Base-by-base conservation (phyloP, 1,140 invertebrate species). In the Drosophila leontia region DNA sequence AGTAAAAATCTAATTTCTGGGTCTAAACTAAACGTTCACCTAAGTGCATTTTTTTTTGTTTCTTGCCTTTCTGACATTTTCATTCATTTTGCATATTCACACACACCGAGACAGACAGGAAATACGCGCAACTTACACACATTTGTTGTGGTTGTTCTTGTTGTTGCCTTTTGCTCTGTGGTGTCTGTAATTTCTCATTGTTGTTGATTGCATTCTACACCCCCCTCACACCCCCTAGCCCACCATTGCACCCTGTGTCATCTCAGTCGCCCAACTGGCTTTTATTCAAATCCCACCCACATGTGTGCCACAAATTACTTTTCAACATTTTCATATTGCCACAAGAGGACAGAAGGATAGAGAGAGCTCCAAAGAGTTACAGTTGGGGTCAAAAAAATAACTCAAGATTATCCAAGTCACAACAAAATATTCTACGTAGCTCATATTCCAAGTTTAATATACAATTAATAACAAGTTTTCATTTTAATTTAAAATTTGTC, bases 251-350 rank as follows among this genome's bases (percentile, higher is more conserved):
- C 19, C 41, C 44, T 26, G 58, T 55, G 63, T 39, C 29, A 53
- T 41, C 63, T 17, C 32, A 32, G n/a, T 26, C 19, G 13, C 44
- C 47, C 62, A 50, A 75, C 48, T 56, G 48, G 44, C 39, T 55
- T 75, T 68, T 76, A 51, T 60, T 47, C 75, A 68, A 48, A 58
- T 44, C 56, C 78, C 84, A 88, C 84, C 85, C 84, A 88, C 85
- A 88, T 90, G 74, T 90, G 78, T 90, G 80, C 84, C 84, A 84
- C 84, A 87, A 87, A 80, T 90, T 84, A 78, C 80, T 72, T 75
- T 65, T 50, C 50, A 68, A 56, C 71, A 58, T 75, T 75, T 77
- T 51, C 80, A 68, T 57, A 60, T 64, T 15, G 59, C 37, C 74
- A 67, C 8, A 26, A 44, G 44, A 47, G 59, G 60, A 29, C 15